Evolutionary conservation across 2,888 invertebrate genomes (phyloP).

Genomic region (Rhogogaster chlorosoma): DNA sequence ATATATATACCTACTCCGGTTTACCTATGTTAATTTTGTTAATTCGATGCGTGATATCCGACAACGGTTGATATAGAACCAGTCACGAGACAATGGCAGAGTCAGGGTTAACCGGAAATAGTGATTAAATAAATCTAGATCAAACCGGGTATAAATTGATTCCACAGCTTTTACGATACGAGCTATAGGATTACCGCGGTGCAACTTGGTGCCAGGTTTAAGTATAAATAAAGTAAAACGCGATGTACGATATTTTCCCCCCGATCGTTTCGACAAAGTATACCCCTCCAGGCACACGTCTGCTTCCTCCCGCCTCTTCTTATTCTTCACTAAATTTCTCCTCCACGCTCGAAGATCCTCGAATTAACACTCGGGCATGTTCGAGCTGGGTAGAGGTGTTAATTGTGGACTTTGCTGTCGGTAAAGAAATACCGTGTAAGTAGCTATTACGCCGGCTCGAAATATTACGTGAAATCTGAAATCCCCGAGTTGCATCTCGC

Average conservation of each 20-base stretch:
- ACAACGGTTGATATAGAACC: neutral
- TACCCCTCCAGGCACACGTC: no score
- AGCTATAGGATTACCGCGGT: neutral
- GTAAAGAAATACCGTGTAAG: neutral
- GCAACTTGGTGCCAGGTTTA: conserved; percentile 26
- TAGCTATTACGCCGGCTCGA: neutral
- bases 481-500: neutral
- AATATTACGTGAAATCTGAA: neutral
- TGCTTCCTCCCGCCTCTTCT: neutral
- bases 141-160: conserved; percentile 7
- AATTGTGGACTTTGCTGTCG: conserved; percentile 21
- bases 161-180: neutral
- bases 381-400: conserved; percentile 19
- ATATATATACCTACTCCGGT: neutral
- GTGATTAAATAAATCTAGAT: conserved; percentile 31
- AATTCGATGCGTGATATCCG: conserved; percentile 33
- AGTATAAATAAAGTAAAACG: neutral
- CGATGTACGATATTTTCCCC: neutral
- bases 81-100: conserved; percentile 8
- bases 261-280: neutral
- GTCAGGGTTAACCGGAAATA: neutral
- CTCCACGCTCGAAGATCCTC: neutral
- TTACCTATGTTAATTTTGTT: conserved; percentile 20
- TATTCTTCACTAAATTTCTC: neutral
- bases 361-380: conserved; percentile 38